phyloP scores from a whole-genome alignment of 2,888 invertebrate species.

The Artemia sp. region DNA sequence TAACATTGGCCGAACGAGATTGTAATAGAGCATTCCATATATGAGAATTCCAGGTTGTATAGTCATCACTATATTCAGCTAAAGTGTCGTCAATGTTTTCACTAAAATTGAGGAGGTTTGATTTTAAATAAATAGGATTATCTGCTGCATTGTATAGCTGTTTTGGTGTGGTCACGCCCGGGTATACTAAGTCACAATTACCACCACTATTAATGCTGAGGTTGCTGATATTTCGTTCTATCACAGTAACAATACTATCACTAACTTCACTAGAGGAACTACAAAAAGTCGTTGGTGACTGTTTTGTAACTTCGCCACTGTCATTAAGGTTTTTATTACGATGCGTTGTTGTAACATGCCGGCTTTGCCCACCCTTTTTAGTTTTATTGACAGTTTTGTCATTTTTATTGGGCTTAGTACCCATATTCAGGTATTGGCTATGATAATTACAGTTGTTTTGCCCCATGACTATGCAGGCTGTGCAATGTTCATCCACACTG shows the following conservation, averaged over 20 bases:
- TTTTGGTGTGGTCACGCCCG: neutral
- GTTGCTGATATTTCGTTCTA: conserved; percentile 1
- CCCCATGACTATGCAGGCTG: conserved; percentile 8
- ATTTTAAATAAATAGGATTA: conserved; percentile 2
- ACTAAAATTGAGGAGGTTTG: neutral
- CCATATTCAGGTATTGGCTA: neutral
- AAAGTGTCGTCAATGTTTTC: neutral
- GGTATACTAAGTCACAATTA: neutral
- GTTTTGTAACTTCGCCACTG: neutral
- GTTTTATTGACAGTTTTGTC: neutral
- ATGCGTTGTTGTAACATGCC: neutral
- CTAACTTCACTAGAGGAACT: conserved; percentile 7
- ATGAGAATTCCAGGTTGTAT: conserved; percentile 11
- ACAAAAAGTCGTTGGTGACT: neutral
- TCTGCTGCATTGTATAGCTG: neutral
- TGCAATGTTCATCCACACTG: neutral
- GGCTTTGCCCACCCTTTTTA: neutral
- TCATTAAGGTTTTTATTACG: conserved; percentile 5
- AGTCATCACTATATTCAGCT: neutral
- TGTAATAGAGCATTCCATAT: conserved; percentile 7
- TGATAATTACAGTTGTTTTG: neutral
- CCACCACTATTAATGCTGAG: neutral
- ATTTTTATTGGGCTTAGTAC: conserved; percentile 3
- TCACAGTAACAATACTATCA: neutral
- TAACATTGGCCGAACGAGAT: neutral